These are phyloP conservation scores for Elegia similella DNA, from an alignment of 2,888 invertebrate genomes.

Conservation along the genomic window DNA sequence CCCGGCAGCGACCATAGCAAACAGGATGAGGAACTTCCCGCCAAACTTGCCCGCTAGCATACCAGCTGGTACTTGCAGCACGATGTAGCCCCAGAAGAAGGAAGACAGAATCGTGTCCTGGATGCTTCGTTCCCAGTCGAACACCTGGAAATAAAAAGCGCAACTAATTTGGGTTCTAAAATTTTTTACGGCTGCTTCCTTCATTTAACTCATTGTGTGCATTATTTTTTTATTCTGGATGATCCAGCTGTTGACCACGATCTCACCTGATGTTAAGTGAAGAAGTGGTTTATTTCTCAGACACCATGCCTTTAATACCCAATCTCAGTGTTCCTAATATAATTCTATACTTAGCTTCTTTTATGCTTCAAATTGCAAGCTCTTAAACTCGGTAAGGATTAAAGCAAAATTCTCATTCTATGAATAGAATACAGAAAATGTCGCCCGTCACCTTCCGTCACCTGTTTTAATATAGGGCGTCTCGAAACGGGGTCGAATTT, in stretches of 20 bases:
- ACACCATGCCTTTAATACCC: too few species aligned
- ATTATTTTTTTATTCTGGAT: too few species aligned
- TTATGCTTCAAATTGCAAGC: too few species aligned
- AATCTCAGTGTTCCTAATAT: too few species aligned
- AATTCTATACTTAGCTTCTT: too few species aligned
- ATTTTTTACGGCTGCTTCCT: too few species aligned
- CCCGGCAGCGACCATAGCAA: constrained; percentile 60
- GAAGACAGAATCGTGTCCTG: constrained; percentile 86
- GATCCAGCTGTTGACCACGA: too few species aligned
- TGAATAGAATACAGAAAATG: not conserved
- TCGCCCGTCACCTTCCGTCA: not conserved
- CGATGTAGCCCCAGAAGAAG: constrained; percentile 91
- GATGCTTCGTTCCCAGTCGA: constrained; percentile 81
- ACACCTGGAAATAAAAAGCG: constrained; percentile 64
- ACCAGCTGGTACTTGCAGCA: constrained; percentile 88
- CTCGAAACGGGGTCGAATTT: not conserved
- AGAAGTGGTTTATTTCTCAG: too few species aligned
- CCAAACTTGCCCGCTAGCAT: constrained; percentile 89
- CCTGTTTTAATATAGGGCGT: not conserved
- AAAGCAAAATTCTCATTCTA: not conserved
- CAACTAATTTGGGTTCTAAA: too few species aligned
- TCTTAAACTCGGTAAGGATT: too few species aligned
- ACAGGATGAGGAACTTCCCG: constrained; percentile 84
- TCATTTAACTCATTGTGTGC: too few species aligned
- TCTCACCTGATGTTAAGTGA: too few species aligned